phyloP scores from a whole-genome alignment of 1,140 invertebrate species.

The Drosophila nigrodunni region DNA sequence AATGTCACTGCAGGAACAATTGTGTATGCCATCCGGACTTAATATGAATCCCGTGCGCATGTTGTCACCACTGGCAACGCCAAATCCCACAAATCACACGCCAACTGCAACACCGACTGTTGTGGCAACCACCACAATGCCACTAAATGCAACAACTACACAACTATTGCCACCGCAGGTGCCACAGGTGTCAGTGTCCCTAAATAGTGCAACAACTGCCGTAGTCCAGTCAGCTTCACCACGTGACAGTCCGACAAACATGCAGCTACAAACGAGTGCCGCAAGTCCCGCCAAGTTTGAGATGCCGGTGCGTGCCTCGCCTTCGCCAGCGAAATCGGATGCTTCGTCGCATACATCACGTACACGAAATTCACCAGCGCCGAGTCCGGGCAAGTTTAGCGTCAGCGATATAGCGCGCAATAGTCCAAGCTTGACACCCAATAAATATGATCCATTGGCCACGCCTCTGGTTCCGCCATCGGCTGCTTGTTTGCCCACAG shows the following conservation, averaged over 20 bases:
- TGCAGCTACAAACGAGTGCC: conserved; percentile 72
- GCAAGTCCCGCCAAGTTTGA: conserved; percentile 84
- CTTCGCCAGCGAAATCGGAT: conserved; percentile 83
- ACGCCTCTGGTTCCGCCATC: conserved; percentile 55
- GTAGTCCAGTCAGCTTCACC: conserved; percentile 53
- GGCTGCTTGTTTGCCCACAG: conserved; percentile 63
- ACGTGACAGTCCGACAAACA: conserved; percentile 80
- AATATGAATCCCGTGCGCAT: conserved; percentile 84
- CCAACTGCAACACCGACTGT: conserved; percentile 48
- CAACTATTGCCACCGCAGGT: conserved; percentile 28
- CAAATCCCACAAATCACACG: conserved; percentile 68
- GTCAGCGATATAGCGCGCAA: conserved; percentile 79
- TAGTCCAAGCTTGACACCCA: conserved; percentile 81
- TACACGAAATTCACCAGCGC: conserved; percentile 77
- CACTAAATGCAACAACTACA: conserved; percentile 23
- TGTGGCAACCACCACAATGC: conserved; percentile 40
- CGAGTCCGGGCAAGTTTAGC: conserved; percentile 81
- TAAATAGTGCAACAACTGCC: background rate
- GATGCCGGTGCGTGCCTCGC: conserved; percentile 74
- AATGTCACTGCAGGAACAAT: conserved; percentile 80
- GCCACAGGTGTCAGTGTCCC: conserved; percentile 9
- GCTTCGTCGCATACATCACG: conserved; percentile 73
- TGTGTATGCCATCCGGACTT: conserved; percentile 81
- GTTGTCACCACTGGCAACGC: conserved; percentile 74
- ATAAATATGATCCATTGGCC: conserved; percentile 65